phyloP scores from a whole-genome alignment of 1,140 invertebrate species.

The Hylaeus anthracinus region DNA sequence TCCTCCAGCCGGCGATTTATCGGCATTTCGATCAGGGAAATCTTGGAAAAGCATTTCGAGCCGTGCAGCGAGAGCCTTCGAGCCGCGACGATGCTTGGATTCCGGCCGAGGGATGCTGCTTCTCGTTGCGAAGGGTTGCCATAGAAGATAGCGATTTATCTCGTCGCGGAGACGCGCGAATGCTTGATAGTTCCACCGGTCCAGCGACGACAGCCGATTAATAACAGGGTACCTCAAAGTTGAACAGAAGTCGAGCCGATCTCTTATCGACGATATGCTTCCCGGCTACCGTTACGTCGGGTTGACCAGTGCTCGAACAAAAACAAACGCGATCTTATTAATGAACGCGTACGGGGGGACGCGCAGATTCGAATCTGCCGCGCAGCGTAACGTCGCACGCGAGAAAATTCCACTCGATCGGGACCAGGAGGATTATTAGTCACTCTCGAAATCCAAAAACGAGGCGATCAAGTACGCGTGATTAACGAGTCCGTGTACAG shows the following conservation, averaged over 20 bases:
- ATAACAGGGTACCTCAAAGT: not conserved
- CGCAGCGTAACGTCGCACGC: not conserved
- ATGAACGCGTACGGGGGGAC: not conserved
- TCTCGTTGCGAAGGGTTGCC: not conserved
- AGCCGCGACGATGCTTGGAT: not conserved
- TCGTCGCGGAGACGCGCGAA: not conserved
- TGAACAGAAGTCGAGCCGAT: not conserved
- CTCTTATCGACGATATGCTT: constrained; percentile 11
- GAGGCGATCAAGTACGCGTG: constrained; percentile 32
- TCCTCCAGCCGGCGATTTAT: constrained; percentile 41
- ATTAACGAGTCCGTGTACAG: constrained; percentile 23
- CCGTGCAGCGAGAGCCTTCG: too few species aligned
- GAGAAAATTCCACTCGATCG: constrained; percentile 6
- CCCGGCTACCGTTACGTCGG: constrained; percentile 8
- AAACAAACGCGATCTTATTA: constrained; percentile 16
- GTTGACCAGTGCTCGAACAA: not conserved
- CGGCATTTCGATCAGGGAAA: constrained; percentile 13
- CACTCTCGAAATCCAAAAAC: constrained; percentile 40
- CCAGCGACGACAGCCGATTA: not conserved
- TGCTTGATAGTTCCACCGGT: not conserved
- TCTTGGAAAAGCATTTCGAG: constrained; percentile 2
- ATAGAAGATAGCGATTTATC: constrained; percentile 7
- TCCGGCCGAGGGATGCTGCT: not conserved
- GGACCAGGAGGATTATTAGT: constrained; percentile 30
- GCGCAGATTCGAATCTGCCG: constrained; percentile 41